Conservation (phyloP, 2,888 invertebrate genomes). For the Aleiodes alternator region DNA sequence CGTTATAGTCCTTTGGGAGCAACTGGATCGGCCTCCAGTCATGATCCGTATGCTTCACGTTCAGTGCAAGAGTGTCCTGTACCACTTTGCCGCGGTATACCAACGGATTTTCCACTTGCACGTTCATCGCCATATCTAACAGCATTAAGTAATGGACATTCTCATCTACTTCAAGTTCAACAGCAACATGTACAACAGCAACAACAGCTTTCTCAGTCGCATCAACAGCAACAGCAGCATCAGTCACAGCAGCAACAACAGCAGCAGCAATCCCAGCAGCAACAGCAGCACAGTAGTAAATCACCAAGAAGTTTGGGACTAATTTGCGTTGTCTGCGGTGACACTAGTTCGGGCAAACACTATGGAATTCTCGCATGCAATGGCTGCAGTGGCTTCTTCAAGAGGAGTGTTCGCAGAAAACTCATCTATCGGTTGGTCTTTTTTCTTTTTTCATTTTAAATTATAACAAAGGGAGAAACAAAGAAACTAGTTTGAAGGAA, state of each 20-base stretch:
- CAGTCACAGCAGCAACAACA: conserved; percentile 60
- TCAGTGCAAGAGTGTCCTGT: conserved; percentile 73
- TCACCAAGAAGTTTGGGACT: conserved; percentile 82
- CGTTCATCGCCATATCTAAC: conserved; percentile 71
- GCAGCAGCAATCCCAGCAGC: conserved; percentile 59
- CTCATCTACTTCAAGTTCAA: conserved; percentile 65
- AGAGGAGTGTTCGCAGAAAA: conserved; percentile 95
- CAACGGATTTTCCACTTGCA: conserved; percentile 69
- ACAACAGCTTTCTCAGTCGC: conserved; percentile 55
- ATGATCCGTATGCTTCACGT: conserved; percentile 70
- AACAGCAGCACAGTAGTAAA: conserved; percentile 68
- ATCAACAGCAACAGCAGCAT: conserved; percentile 64
- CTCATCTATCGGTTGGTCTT: conserved; percentile 92
- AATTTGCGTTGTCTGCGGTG: conserved; percentile 97
- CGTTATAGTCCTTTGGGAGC: conserved; percentile 72
- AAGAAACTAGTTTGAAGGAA: neutral
- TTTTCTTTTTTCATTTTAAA: neutral
- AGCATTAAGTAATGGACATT: conserved; percentile 71
- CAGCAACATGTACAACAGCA: conserved; percentile 58
- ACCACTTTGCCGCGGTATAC: conserved; percentile 71
- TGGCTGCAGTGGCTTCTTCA: conserved; percentile 99
- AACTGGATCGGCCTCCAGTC: conserved; percentile 70
- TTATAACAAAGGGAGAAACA: neutral
- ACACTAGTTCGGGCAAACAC: conserved; percentile 97
- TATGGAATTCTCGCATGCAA: conserved; percentile 99